Percentiles rank a stretch among this genome's conserved stretches.
Conservation (phyloP, 2,888 invertebrate species). For the Folsomia candida region DNA sequence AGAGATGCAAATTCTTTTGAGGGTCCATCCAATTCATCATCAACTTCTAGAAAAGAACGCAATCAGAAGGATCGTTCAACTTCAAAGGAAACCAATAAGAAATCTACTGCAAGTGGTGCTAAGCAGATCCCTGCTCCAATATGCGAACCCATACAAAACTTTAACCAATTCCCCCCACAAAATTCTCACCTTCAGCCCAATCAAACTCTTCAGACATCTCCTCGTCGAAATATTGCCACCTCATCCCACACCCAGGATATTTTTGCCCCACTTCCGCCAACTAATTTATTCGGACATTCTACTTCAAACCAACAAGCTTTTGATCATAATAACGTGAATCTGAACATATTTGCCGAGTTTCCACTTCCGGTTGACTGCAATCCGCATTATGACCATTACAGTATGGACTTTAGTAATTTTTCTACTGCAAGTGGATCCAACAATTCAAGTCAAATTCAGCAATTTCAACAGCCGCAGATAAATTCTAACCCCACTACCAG, state of each 20-base stretch:
- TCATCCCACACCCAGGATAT: background rate
- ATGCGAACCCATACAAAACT: background rate
- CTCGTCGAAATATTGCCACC: too few relatives aligned
- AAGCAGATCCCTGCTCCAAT: background rate
- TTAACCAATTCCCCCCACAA: background rate
- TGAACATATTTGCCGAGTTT: background rate
- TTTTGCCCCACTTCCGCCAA: too few relatives aligned
- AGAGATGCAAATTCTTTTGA: too few relatives aligned
- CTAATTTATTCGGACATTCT: background rate
- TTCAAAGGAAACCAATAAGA: background rate
- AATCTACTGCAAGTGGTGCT: background rate
- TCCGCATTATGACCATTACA: conserved; percentile 1
- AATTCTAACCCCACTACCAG: background rate
- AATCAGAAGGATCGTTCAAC: background rate
- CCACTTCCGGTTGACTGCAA: background rate
- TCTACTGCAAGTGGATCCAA: background rate
- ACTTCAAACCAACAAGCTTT: background rate
- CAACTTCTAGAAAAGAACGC: background rate
- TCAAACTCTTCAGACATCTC: too few relatives aligned
- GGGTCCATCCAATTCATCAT: too few relatives aligned
- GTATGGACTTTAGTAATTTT: background rate
- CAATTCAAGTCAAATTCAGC: background rate
- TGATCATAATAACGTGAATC: background rate
- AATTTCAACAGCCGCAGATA: background rate
- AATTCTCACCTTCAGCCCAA: background rate